phyloP scores from a whole-genome alignment of 2,888 invertebrate species.

The Lysandra coridon region DNA sequence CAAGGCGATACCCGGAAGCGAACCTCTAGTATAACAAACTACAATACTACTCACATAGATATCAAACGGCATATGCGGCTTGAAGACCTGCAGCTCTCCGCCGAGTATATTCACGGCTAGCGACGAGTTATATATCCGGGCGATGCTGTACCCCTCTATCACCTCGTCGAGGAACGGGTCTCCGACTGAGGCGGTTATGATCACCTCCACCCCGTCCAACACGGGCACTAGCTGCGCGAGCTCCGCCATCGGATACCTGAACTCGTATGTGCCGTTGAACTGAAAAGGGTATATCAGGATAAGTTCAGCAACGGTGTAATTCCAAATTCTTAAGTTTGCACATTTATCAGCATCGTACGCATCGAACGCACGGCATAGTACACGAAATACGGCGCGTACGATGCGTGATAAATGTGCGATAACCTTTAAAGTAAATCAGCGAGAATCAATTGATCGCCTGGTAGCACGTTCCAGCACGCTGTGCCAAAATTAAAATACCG shows the following conservation, averaged over 20 bases:
- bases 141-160: conserved; percentile 92
- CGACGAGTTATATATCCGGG: conserved; percentile 93
- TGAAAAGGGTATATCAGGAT: conserved; percentile 49
- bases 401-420: too few species aligned
- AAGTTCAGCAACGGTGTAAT: too few species aligned
- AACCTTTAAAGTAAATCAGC: too few species aligned
- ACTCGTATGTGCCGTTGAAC: conserved; percentile 94
- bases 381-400: too few species aligned
- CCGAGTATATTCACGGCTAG: conserved; percentile 92
- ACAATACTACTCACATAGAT: conserved; percentile 83
- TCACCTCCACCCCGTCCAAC: conserved; percentile 89
- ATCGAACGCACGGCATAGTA: too few species aligned
- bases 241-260: conserved; percentile 92
- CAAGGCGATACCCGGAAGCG: too few species aligned
- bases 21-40: too few species aligned
- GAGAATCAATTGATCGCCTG: too few species aligned
- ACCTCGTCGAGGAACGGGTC: conserved; percentile 92
- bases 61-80: conserved; percentile 95
- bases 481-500: too few species aligned
- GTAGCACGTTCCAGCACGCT: too few species aligned
- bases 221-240: conserved; percentile 83
- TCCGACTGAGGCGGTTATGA: conserved; percentile 92
- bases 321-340: too few species aligned
- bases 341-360: too few species aligned
- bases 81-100: conserved; percentile 95